Percentiles rank a stretch among this genome's conserved stretches.
Evolutionary conservation across 2,113 vertebrate genomes (phyloP).

Genomic region (Oncorhynchus masou): DNA sequence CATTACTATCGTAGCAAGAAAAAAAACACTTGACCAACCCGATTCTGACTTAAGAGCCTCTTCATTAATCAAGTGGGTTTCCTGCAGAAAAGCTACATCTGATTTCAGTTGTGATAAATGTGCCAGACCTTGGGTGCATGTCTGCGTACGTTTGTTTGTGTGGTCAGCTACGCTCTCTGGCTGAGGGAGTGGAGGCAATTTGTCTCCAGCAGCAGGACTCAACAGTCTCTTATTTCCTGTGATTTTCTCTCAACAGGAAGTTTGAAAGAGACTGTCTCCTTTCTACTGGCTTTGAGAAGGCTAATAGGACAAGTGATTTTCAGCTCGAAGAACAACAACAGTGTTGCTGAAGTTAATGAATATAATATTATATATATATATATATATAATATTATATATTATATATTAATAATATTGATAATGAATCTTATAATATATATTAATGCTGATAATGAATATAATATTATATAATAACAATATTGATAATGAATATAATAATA

Average conservation of each 20-base stretch:
- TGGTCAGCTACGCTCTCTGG: not conserved
- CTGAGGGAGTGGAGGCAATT: not conserved
- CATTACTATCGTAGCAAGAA: too few species aligned
- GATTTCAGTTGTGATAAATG: too few species aligned
- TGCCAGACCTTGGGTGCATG: not conserved
- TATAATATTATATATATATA: not conserved
- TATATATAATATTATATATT: constrained; percentile 1
- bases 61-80: too few species aligned
- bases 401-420: too few species aligned
- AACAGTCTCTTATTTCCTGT: constrained; percentile 12
- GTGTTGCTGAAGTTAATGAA: constrained; percentile 17
- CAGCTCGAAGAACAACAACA: not conserved
- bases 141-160: not conserved
- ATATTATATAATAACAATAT: too few species aligned
- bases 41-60: too few species aligned
- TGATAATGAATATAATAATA: too few species aligned
- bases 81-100: too few species aligned
- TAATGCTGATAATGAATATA: too few species aligned
- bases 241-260: constrained; percentile 4
- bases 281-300: not conserved
- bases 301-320: not conserved
- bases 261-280: not conserved
- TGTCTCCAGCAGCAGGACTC: not conserved
- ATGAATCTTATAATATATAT: not conserved
- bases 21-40: too few species aligned